A percentile compares a stretch with the other conserved stretches of the same genome.
phyloP scores from a whole-genome alignment of 2,113 vertebrate genomes.

The Oryzias melastigma region DNA sequence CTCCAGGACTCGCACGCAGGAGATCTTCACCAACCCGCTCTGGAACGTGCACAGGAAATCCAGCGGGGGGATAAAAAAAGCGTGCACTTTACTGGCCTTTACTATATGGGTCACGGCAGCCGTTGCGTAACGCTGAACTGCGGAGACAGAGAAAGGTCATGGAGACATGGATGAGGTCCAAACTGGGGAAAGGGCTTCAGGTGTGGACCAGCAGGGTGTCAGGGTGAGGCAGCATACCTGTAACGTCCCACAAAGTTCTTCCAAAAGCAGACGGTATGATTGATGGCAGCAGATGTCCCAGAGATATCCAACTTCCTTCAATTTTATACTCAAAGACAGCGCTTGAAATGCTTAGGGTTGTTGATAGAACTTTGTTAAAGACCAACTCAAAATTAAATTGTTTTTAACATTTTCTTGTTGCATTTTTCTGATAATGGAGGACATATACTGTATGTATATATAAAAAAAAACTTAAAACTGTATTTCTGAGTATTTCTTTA shows the following conservation, averaged over 20 bases:
- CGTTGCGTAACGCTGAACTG: conserved; percentile 32
- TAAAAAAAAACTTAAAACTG: too few relatives aligned
- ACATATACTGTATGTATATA: too few relatives aligned
- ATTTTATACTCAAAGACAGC: too few relatives aligned
- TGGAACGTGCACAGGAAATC: conserved; percentile 31
- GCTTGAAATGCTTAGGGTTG: too few relatives aligned
- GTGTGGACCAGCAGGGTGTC: not conserved
- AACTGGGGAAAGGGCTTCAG: conserved; percentile 8
- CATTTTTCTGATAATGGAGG: too few relatives aligned
- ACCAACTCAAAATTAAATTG: too few relatives aligned
- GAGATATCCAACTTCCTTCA: too few relatives aligned
- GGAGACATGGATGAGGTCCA: conserved; percentile 11
- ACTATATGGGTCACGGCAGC: conserved; percentile 51
- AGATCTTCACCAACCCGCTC: conserved; percentile 49
- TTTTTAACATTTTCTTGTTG: too few relatives aligned
- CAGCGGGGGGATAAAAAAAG: conserved; percentile 1
- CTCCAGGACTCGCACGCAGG: conserved; percentile 23
- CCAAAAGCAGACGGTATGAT: too few relatives aligned
- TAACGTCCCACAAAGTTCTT: conserved; percentile 1
- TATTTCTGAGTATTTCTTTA: too few relatives aligned
- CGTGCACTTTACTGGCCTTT: conserved; percentile 50
- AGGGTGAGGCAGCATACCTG: not conserved
- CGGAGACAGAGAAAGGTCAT: conserved; percentile 4
- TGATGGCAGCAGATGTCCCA: too few relatives aligned
- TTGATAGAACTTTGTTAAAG: too few relatives aligned